A percentile compares a stretch with the other conserved stretches of the same genome.
These are phyloP conservation scores for Microctenopoma lineatum DNA, from an alignment of 2,797 vertebrate species.

Conservation along the genomic window DNA sequence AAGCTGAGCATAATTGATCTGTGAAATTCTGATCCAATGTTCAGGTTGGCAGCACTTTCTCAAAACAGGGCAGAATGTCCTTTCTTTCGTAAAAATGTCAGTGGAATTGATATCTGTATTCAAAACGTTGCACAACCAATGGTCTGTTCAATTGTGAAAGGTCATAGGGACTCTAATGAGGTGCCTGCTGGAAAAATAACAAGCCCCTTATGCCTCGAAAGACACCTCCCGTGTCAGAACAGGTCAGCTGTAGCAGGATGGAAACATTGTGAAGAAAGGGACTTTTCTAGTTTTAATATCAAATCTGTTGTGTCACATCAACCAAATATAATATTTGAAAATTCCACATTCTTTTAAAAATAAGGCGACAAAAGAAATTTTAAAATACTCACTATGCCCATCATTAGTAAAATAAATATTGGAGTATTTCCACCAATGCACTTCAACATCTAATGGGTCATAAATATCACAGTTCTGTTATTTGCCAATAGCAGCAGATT, in stretches of 20 bases:
- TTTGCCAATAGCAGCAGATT: constrained; percentile 13
- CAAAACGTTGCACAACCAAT: constrained; percentile 60
- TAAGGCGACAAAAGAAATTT: neutral
- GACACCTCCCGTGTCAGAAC: constrained; percentile 62
- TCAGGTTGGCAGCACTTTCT: constrained; percentile 39
- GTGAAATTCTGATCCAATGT: constrained; percentile 17
- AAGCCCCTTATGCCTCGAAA: constrained; percentile 63
- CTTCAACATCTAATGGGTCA: constrained; percentile 16
- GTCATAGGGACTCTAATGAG: constrained; percentile 80
- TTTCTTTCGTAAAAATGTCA: constrained; percentile 61
- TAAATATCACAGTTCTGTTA: constrained; percentile 29
- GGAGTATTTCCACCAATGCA: constrained; percentile 1
- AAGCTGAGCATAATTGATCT: constrained; percentile 35
- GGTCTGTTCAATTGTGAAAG: constrained; percentile 77
- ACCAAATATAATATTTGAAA: constrained; percentile 1
- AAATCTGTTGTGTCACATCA: constrained; percentile 6
- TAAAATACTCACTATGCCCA: neutral
- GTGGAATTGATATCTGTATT: constrained; percentile 74
- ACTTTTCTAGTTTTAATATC: constrained; percentile 1
- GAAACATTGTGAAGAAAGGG: constrained; percentile 27
- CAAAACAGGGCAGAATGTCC: constrained; percentile 44
- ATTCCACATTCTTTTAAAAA: neutral
- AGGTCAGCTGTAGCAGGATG: constrained; percentile 63
- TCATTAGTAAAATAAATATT: constrained; percentile 6
- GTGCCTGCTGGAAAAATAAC: constrained; percentile 78